These are phyloP conservation scores for Lymantria monacha DNA, from an alignment of 2,888 invertebrate species.

Conservation along the genomic window DNA sequence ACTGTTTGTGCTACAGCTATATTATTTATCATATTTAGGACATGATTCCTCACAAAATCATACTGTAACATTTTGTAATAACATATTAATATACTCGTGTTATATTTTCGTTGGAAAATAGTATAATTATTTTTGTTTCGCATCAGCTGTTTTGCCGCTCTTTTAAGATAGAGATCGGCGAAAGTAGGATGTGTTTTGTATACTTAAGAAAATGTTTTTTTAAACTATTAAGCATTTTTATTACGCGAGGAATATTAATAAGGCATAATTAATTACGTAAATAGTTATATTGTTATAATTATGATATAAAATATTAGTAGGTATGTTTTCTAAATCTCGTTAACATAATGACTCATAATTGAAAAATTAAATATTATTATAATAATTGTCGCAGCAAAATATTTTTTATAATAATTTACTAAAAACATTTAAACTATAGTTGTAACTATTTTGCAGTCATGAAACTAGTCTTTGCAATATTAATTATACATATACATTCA, in stretches of 20 bases:
- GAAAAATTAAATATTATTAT: background rate
- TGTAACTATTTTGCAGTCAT: background rate
- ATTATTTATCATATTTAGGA: slow-evolving; percentile 31
- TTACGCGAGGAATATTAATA: slow-evolving; percentile 7
- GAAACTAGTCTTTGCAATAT: slow-evolving; percentile 10
- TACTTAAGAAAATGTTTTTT: slow-evolving; percentile 4
- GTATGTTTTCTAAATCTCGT: background rate
- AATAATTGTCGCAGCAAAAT: background rate
- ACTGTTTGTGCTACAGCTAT: slow-evolving; percentile 22
- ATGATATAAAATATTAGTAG: background rate
- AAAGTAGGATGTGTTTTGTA: slow-evolving; percentile 10
- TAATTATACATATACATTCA: slow-evolving; percentile 8
- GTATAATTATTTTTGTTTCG: background rate
- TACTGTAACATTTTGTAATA: background rate
- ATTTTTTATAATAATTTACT: background rate
- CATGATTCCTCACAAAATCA: slow-evolving; percentile 2
- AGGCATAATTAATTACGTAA: slow-evolving; percentile 9
- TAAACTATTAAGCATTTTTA: slow-evolving; percentile 5
- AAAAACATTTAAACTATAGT: slow-evolving; percentile 2
- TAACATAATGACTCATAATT: background rate
- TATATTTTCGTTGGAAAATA: background rate
- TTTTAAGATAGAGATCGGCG: slow-evolving; percentile 6
- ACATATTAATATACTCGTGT: background rate
- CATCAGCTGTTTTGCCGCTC: slow-evolving; percentile 14
- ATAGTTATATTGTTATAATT: background rate